Evolutionary conservation across 2,797 vertebrate species (phyloP).

Genomic region (Lagodon rhomboides): DNA sequence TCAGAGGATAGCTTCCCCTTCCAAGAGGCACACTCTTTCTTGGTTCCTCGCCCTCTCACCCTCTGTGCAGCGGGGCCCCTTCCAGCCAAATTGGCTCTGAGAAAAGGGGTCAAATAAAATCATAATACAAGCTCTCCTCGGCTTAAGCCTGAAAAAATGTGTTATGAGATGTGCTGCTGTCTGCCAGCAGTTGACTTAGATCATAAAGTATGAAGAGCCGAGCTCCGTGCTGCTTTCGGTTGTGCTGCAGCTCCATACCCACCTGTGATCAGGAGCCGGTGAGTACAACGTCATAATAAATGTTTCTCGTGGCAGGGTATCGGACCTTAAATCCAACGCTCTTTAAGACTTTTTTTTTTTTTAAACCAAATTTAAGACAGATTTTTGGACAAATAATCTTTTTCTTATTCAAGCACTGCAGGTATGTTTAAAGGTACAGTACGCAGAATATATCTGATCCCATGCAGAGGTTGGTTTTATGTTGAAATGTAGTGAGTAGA

Average conservation of each 20-base stretch:
- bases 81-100: slow-evolving; percentile 75
- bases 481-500: no score
- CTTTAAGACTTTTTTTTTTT: no score
- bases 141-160: slow-evolving; percentile 68
- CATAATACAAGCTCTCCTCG: slow-evolving; percentile 56
- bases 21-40: slow-evolving; percentile 68
- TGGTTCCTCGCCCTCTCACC: slow-evolving; percentile 68
- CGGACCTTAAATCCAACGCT: no score
- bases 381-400: no score
- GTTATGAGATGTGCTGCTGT: slow-evolving; percentile 50
- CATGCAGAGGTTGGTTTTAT: no score
- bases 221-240: slow-evolving; percentile 39
- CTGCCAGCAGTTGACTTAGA: slow-evolving; percentile 70
- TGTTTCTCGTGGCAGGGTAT: no score
- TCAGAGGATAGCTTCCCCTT: slow-evolving; percentile 46
- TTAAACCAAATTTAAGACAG: no score
- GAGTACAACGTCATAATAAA: no score
- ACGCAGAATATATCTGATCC: no score
- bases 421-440: no score
- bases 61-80: slow-evolving; percentile 58
- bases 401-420: no score
- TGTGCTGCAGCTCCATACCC: slow-evolving; percentile 29
- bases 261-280: slow-evolving; percentile 21
- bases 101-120: slow-evolving; percentile 70
- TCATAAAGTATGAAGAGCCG: slow-evolving; percentile 52